phyloP scores from a whole-genome alignment of 2,888 invertebrate species.

The Drosophila anceps region DNA sequence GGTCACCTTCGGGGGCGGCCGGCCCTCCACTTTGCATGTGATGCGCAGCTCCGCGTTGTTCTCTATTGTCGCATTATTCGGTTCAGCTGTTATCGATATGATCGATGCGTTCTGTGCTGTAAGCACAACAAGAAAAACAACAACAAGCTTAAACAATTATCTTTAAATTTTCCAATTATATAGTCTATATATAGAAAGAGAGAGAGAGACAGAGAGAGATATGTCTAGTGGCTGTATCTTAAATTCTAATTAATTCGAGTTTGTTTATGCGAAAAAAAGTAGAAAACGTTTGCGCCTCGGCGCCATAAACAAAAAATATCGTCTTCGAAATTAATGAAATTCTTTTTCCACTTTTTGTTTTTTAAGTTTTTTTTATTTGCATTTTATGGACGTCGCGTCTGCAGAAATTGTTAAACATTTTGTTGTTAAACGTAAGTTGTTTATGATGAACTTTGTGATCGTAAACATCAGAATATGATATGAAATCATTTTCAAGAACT shows the following conservation, averaged over 20 bases:
- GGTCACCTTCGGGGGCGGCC: conserved; percentile 92
- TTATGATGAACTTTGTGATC: conserved; percentile 48
- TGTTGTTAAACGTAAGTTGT: conserved; percentile 48
- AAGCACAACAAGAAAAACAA: conserved; percentile 67
- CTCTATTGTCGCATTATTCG: conserved; percentile 75
- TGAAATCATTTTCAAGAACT: conserved; percentile 50
- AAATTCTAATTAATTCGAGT: conserved; percentile 34
- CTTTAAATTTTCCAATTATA: conserved; percentile 8
- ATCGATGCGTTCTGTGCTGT: conserved; percentile 86
- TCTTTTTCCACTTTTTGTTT: conserved; percentile 28
- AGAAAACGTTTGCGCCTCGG: conserved; percentile 35
- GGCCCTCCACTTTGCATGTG: conserved; percentile 91
- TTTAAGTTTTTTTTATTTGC: conserved; percentile 20
- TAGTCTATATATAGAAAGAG: background rate
- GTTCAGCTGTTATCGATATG: conserved; percentile 81
- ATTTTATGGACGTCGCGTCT: conserved; percentile 56
- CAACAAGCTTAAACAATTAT: conserved; percentile 39
- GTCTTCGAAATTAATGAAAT: conserved; percentile 61
- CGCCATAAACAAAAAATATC: conserved; percentile 71
- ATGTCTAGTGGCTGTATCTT: conserved; percentile 21
- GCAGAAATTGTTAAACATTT: conserved; percentile 30
- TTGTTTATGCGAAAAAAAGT: conserved; percentile 53
- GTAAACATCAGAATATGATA: conserved; percentile 43
- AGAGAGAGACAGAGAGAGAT: background rate
- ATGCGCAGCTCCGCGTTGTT: conserved; percentile 88